phyloP scores from a whole-genome alignment of 2,797 vertebrate species.

The Odontamblyopus lacepedii region DNA sequence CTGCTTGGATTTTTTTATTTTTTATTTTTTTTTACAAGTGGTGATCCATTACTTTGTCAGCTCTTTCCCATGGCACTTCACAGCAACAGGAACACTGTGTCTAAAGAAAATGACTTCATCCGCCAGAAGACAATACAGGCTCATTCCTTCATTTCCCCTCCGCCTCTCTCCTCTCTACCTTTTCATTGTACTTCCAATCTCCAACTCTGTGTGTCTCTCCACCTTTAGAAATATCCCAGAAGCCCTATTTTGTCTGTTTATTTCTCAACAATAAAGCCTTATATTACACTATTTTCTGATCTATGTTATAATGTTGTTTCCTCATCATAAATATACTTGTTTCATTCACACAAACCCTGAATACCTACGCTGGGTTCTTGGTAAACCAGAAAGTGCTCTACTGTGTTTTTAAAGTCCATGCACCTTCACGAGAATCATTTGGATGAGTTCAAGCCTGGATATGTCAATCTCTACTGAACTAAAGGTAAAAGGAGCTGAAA shows the following conservation, averaged over 20 bases:
- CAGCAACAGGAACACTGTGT: constrained; percentile 60
- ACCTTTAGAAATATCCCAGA: constrained; percentile 28
- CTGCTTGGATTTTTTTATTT: not conserved
- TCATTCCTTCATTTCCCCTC: constrained; percentile 48
- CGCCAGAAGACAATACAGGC: constrained; percentile 45
- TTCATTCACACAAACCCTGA: too few species aligned
- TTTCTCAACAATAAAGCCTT: too few species aligned
- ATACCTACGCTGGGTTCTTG: too few species aligned
- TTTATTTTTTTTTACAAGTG: constrained; percentile 28
- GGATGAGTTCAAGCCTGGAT: too few species aligned
- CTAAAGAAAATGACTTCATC: constrained; percentile 65
- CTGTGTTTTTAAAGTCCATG: too few species aligned
- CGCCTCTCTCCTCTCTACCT: constrained; percentile 20
- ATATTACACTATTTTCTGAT: too few species aligned
- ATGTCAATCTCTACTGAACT: too few species aligned
- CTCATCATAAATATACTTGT: too few species aligned
- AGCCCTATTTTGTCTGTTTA: constrained; percentile 24
- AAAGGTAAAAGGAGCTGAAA: too few species aligned
- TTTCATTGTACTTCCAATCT: constrained; percentile 27
- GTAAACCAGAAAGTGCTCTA: too few species aligned
- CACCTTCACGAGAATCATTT: too few species aligned
- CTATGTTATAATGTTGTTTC: too few species aligned
- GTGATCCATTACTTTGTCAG: constrained; percentile 69
- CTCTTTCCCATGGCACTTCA: constrained; percentile 63
- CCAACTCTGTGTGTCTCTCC: constrained; percentile 21